Conservation (phyloP, 1,140 invertebrate species). For the Caenorhabditis latens region DNA sequence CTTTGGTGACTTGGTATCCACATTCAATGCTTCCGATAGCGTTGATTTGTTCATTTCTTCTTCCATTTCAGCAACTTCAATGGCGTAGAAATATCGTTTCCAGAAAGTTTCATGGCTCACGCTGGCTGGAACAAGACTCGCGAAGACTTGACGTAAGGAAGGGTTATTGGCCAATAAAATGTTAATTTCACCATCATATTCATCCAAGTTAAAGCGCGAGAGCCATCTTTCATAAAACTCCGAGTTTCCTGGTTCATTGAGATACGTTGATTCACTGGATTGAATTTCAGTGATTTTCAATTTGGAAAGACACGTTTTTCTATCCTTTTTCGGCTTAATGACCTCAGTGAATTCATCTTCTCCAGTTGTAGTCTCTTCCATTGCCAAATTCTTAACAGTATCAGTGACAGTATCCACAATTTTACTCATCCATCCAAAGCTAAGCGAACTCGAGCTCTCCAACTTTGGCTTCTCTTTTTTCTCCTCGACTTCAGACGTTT, state of each 20-base stretch:
- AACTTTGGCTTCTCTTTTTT: neutral
- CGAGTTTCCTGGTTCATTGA: slow-evolving; percentile 55
- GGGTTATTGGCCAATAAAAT: slow-evolving; percentile 56
- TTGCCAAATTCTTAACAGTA: slow-evolving; percentile 58
- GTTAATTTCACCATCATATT: slow-evolving; percentile 57
- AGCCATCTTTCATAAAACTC: slow-evolving; percentile 46
- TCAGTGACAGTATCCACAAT: slow-evolving; percentile 51
- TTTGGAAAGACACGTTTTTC: slow-evolving; percentile 51
- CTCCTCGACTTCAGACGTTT: neutral
- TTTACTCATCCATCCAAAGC: slow-evolving; percentile 49
- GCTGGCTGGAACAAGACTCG: slow-evolving; percentile 12
- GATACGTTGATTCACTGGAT: slow-evolving; percentile 36
- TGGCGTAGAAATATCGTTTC: slow-evolving; percentile 59
- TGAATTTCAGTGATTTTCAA: slow-evolving; percentile 51
- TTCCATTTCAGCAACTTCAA: slow-evolving; percentile 57
- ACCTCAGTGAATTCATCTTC: slow-evolving; percentile 60
- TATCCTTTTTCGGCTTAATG: slow-evolving; percentile 25
- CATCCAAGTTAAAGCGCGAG: slow-evolving; percentile 25
- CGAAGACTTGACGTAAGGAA: slow-evolving; percentile 20
- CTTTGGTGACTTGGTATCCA: slow-evolving; percentile 39
- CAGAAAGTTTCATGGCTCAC: slow-evolving; percentile 55
- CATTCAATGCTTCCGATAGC: slow-evolving; percentile 12
- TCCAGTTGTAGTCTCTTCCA: slow-evolving; percentile 49
- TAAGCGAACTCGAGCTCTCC: slow-evolving; percentile 9
- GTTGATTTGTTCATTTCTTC: slow-evolving; percentile 57